Conservation (phyloP, 2,113 vertebrate genomes). For the Erinaceus europaeus region DNA sequence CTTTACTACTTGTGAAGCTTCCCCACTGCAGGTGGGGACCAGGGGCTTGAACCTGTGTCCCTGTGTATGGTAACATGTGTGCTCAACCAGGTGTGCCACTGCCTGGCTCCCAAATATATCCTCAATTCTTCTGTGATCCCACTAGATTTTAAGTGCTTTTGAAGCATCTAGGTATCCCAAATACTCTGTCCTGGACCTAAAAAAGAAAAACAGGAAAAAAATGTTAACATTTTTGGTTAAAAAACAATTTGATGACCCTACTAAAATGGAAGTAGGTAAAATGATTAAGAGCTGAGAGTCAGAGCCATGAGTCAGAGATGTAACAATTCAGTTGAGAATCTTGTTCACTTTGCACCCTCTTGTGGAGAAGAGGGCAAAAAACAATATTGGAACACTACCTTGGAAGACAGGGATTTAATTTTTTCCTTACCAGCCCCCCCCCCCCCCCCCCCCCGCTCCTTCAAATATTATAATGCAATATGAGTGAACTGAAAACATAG, state of each 20-base stretch:
- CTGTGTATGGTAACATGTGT: too few species aligned
- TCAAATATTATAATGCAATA: not conserved
- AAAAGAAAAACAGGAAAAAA: not conserved
- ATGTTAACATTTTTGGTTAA: too few species aligned
- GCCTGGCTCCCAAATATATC: too few species aligned
- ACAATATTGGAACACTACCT: not conserved
- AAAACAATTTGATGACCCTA: not conserved
- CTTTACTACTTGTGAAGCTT: too few species aligned
- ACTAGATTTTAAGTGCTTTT: not conserved
- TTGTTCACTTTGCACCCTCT: constrained; percentile 55
- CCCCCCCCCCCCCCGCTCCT: not conserved
- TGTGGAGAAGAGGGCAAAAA: constrained; percentile 32
- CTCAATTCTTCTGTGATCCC: not conserved
- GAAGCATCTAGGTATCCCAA: not conserved
- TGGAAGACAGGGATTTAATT: not conserved
- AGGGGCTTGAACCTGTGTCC: too few species aligned
- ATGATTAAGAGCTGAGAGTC: fast-evolving
- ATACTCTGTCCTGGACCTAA: not conserved
- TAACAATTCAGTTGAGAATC: not conserved
- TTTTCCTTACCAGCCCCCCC: not conserved
- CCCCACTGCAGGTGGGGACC: too few species aligned
- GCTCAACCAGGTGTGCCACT: too few species aligned
- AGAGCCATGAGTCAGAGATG: fast-evolving
- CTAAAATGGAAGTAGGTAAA: not conserved
- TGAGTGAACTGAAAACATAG: not conserved